Evolutionary conservation across 2,797 vertebrate species (phyloP), one percentile per base, ranked within the genome.

Genomic region (Neoniphon sammara): DNA sequence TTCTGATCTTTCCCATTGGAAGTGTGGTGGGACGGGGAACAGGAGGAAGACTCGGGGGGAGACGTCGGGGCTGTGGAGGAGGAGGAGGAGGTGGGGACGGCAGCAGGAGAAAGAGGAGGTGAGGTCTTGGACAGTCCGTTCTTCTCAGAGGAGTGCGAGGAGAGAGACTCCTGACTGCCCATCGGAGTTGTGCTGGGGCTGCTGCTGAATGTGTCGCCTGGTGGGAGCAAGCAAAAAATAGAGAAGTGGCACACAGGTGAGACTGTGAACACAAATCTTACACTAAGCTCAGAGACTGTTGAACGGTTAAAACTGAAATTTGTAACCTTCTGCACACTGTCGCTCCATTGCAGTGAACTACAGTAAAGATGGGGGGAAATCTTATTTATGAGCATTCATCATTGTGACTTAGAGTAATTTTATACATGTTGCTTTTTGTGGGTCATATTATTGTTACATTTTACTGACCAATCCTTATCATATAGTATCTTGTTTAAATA

Each of bases 131-230:
- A 93, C 21, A 94, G 93, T 70, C 95, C 95, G 42, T 98, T 99
- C 85, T 96, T 96, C 81, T 99, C 97, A 0, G 98, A 99, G 30
- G 97, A 99, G 88, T 99, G 97, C 6, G 98, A 99, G 53, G 98
- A 99, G 36, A 99, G 94, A 1, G 98, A 99, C 82, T 98, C 98
- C 52, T 96, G 95, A 88, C 98, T 99, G 78, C 98, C 98, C 96
- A 97, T 97, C 0, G 97, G 98, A 0, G 98, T 99, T 20, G 96
- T 98, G 87, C 96, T 95, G 0, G 97, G 95, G 77, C 97, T 98
- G 89, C 98, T 98, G 82, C 97, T 99, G 77, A 97, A 99, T 0
- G 97, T 97, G 86, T 99, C 98, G 83, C 97, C 98, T 99, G 77
- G 27, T 64, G 44, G 14, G 31, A 65, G 53, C 64, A 50, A 78